These are phyloP conservation scores for Salmo trutta DNA, from an alignment of 2,797 vertebrate genomes.

Conservation along the genomic window DNA sequence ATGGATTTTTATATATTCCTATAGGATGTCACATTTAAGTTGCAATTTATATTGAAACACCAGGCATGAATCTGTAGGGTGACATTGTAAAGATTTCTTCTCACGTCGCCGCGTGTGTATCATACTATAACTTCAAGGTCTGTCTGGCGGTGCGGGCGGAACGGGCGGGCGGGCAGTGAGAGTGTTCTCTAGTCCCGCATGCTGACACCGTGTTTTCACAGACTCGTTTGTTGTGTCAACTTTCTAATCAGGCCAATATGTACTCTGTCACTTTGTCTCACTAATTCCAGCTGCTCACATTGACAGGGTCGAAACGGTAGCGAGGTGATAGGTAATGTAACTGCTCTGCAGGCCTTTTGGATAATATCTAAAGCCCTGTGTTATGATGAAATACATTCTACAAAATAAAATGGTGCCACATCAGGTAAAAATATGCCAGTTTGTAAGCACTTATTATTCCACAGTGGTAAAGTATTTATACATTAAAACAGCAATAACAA, in stretches of 20 bases:
- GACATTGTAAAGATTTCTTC: slow-evolving; percentile 16
- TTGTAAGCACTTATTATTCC: too few species aligned
- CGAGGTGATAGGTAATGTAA: slow-evolving; percentile 22
- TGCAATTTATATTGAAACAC: slow-evolving; percentile 57
- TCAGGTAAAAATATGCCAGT: too few species aligned
- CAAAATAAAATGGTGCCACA: too few species aligned
- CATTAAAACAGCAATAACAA: too few species aligned
- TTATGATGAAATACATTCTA: too few species aligned
- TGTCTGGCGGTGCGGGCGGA: background rate
- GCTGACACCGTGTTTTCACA: slow-evolving; percentile 55
- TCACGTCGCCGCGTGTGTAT: slow-evolving; percentile 36
- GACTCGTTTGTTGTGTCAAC: slow-evolving; percentile 70
- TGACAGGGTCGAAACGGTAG: background rate
- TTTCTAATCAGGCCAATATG: slow-evolving; percentile 51
- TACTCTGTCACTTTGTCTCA: slow-evolving; percentile 26
- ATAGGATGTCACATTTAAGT: slow-evolving; percentile 49
- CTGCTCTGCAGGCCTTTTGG: background rate
- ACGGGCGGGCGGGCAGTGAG: slow-evolving; percentile 14
- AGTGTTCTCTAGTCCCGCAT: slow-evolving; percentile 41
- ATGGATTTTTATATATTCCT: slow-evolving; percentile 36
- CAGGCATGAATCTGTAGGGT: slow-evolving; percentile 12
- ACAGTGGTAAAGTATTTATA: too few species aligned
- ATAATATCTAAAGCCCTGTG: too few species aligned
- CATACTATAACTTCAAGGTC: slow-evolving; percentile 22
- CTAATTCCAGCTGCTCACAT: slow-evolving; percentile 20